phyloP scores from a whole-genome alignment of 2,113 vertebrate species.

The Scomber japonicus region DNA sequence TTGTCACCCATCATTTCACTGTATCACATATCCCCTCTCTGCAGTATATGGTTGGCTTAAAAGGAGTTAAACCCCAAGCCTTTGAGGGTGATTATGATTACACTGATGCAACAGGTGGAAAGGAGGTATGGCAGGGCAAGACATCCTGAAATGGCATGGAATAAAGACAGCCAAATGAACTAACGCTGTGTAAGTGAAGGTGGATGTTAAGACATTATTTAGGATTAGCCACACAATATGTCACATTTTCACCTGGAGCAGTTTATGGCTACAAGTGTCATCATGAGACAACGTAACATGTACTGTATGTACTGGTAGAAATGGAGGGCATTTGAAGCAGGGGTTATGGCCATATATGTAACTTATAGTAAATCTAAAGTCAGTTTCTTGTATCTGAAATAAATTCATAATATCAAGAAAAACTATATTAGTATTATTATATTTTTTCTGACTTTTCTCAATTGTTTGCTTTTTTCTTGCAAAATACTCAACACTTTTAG shows the following conservation, averaged over 20 bases:
- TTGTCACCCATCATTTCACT: constrained; percentile 24
- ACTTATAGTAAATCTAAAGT: not conserved
- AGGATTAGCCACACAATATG: not conserved
- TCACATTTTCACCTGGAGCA: not conserved
- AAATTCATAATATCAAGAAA: not conserved
- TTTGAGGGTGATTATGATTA: constrained; percentile 20
- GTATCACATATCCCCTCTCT: not conserved
- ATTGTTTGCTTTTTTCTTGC: too few relatives aligned
- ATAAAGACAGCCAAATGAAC: constrained; percentile 3
- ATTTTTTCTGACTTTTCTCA: too few relatives aligned
- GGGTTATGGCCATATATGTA: not conserved
- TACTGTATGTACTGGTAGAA: constrained; percentile 5
- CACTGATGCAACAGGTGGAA: constrained; percentile 18
- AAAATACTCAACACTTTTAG: too few relatives aligned
- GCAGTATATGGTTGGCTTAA: not conserved
- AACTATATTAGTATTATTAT: too few relatives aligned
- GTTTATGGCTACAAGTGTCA: not conserved
- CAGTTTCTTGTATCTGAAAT: not conserved
- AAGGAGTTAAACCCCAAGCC: not conserved
- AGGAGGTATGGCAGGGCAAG: not conserved
- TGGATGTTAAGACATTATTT: constrained; percentile 3
- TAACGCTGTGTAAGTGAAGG: constrained; percentile 1
- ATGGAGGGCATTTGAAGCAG: not conserved
- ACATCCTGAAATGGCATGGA: not conserved
- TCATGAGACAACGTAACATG: not conserved